Conservation (phyloP, 2,888 invertebrate species). For the Conchocele bisecta region DNA sequence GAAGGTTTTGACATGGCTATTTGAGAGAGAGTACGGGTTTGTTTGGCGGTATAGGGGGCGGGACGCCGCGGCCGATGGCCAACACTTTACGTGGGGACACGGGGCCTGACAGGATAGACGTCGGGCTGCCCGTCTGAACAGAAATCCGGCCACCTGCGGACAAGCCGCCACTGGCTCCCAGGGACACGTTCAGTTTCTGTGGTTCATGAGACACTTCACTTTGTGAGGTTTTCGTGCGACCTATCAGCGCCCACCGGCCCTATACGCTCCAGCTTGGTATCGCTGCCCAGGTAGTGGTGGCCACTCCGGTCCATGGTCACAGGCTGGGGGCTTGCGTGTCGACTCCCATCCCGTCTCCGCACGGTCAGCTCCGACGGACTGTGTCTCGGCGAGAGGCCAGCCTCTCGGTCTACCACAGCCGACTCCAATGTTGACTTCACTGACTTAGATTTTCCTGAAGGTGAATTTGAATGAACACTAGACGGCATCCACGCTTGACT, state of each 20-base stretch:
- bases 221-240: no score
- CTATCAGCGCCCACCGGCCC: slow-evolving; percentile 68
- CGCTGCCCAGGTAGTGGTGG: slow-evolving; percentile 39
- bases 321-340: slow-evolving; percentile 57
- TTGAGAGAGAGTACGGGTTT: slow-evolving; percentile 75
- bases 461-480: slow-evolving; percentile 14
- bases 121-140: slow-evolving; percentile 69
- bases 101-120: slow-evolving; percentile 47
- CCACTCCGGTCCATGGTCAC: slow-evolving; percentile 48
- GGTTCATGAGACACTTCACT: slow-evolving; percentile 47
- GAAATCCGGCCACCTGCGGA: slow-evolving; percentile 74
- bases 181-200: slow-evolving; percentile 47
- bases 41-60: slow-evolving; percentile 81
- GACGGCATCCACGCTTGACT: slow-evolving; percentile 25
- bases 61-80: slow-evolving; percentile 73
- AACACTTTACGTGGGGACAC: slow-evolving; percentile 63
- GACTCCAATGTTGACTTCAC: slow-evolving; percentile 1
- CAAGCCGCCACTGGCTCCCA: slow-evolving; percentile 42
- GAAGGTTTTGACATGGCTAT: slow-evolving; percentile 62
- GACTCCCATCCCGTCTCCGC: slow-evolving; percentile 49
- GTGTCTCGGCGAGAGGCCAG: slow-evolving; percentile 49
- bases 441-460: slow-evolving; percentile 30
- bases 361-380: slow-evolving; percentile 40
- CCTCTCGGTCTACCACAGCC: slow-evolving; percentile 48
- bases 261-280: slow-evolving; percentile 55